These are phyloP conservation scores for Bradypodion pumilum DNA, from an alignment of 2,797 vertebrate genomes.

Conservation along the genomic window DNA sequence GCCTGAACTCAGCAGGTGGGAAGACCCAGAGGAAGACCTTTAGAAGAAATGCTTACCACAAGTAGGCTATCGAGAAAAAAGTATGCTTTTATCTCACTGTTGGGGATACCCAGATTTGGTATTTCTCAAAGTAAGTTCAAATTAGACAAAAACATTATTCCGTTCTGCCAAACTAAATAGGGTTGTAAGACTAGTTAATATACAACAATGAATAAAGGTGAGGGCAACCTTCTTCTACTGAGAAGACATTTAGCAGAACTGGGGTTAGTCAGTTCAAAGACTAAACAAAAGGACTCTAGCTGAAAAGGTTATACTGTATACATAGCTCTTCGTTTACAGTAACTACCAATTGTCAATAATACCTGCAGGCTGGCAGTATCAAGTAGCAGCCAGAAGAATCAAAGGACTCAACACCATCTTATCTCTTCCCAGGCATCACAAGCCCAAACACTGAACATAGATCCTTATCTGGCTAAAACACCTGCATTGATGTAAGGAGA, in stretches of 20 bases:
- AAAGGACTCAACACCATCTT: slow-evolving; percentile 10
- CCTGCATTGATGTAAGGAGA: not conserved
- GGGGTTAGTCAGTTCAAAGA: not conserved
- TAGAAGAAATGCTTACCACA: not conserved
- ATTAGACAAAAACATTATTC: not conserved
- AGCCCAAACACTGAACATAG: not conserved
- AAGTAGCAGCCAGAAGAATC: not conserved
- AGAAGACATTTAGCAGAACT: not conserved
- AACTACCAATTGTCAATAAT: slow-evolving; percentile 7
- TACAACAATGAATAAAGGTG: not conserved
- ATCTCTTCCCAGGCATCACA: slow-evolving; percentile 3
- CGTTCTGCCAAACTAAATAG: not conserved
- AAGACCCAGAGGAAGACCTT: not conserved
- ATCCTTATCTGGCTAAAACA: not conserved
- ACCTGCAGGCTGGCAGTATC: not conserved
- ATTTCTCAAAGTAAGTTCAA: not conserved
- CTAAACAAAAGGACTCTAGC: not conserved
- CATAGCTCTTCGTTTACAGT: slow-evolving; percentile 14
- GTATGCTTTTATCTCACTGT: not conserved
- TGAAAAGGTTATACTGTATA: not conserved
- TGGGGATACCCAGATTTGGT: not conserved
- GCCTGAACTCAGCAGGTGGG: not conserved
- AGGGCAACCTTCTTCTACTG: not conserved
- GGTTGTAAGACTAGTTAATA: no score
- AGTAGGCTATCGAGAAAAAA: not conserved